Percentiles rank a stretch among this genome's conserved stretches.
These are phyloP conservation scores for Drosophila azteca DNA, from an alignment of 1,140 invertebrate species.

Conservation along the genomic window DNA sequence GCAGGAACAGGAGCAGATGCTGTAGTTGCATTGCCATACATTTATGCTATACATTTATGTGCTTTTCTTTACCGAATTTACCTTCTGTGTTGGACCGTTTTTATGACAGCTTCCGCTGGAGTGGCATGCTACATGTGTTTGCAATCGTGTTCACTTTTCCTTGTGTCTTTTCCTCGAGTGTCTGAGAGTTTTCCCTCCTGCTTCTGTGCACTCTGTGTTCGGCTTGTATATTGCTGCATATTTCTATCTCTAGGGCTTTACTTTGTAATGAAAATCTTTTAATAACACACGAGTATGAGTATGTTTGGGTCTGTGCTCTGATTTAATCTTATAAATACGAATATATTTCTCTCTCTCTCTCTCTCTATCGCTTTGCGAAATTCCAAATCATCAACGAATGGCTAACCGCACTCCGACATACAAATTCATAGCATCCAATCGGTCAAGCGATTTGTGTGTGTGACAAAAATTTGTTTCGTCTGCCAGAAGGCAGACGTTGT, in stretches of 20 bases:
- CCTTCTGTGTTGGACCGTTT: constrained; percentile 47
- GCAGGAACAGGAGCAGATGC: neutral
- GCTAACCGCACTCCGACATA: constrained; percentile 13
- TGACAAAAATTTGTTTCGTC: constrained; percentile 56
- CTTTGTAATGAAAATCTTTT: too few species aligned
- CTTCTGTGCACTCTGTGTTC: too few species aligned
- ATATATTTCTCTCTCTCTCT: too few species aligned
- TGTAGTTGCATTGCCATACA: constrained; percentile 51
- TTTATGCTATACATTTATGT: constrained; percentile 57
- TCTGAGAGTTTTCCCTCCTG: constrained; percentile 27
- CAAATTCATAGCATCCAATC: constrained; percentile 11
- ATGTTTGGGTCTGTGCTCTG: too few species aligned
- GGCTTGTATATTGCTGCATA: too few species aligned
- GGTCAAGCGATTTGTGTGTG: constrained; percentile 29
- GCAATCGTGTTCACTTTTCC: constrained; percentile 34
- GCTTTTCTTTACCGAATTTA: constrained; percentile 1
- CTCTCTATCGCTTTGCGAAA: too few species aligned
- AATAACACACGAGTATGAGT: too few species aligned
- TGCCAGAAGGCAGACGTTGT: constrained; percentile 42
- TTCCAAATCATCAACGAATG: constrained; percentile 7
- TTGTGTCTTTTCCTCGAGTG: neutral
- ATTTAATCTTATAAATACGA: too few species aligned
- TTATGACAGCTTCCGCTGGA: constrained; percentile 73
- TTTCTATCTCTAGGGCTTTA: too few species aligned
- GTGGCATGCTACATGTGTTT: constrained; percentile 68